Evolutionary conservation across 2,888 invertebrate genomes (phyloP).

Genomic region (Hipparchia sbordonii): DNA sequence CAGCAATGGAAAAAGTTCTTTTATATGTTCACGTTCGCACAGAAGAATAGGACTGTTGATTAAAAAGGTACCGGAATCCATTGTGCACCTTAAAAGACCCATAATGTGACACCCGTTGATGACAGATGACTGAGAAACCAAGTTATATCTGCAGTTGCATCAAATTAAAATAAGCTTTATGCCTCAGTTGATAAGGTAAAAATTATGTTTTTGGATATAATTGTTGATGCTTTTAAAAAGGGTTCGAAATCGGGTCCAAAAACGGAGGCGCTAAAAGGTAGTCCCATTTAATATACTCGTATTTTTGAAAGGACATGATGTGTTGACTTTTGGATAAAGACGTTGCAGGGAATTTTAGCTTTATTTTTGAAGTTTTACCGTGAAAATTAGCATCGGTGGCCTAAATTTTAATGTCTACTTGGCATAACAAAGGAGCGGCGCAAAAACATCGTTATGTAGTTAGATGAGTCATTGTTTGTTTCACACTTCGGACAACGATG

Average conservation of each 20-base stretch:
- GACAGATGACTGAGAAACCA: constrained; percentile 64
- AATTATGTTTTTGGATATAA: constrained; percentile 16
- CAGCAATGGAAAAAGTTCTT: constrained; percentile 30
- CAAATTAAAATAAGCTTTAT: constrained; percentile 43
- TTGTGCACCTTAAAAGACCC: constrained; percentile 55
- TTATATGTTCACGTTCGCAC: constrained; percentile 11
- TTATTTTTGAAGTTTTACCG: constrained; percentile 49
- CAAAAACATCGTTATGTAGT: constrained; percentile 12
- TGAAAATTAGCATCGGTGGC: constrained; percentile 56
- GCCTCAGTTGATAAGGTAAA: constrained; percentile 18
- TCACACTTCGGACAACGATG: not conserved
- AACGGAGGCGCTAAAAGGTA: constrained; percentile 77
- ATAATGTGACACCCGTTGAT: constrained; percentile 75
- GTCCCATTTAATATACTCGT: constrained; percentile 54
- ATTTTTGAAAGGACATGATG: constrained; percentile 46
- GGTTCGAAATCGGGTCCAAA: constrained; percentile 56
- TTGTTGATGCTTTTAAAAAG: constrained; percentile 46
- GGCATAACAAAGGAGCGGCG: constrained; percentile 27
- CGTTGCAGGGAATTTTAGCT: constrained; percentile 46
- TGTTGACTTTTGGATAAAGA: constrained; percentile 63
- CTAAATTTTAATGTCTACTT: constrained; percentile 30
- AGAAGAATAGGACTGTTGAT: constrained; percentile 49
- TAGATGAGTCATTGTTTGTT: constrained; percentile 35
- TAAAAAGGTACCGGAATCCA: constrained; percentile 54
- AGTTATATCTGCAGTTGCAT: constrained; percentile 19